Percentiles rank a stretch among this genome's conserved stretches.
These are phyloP conservation scores for Limonius californicus DNA, from an alignment of 1,140 invertebrate species.

Conservation along the genomic window DNA sequence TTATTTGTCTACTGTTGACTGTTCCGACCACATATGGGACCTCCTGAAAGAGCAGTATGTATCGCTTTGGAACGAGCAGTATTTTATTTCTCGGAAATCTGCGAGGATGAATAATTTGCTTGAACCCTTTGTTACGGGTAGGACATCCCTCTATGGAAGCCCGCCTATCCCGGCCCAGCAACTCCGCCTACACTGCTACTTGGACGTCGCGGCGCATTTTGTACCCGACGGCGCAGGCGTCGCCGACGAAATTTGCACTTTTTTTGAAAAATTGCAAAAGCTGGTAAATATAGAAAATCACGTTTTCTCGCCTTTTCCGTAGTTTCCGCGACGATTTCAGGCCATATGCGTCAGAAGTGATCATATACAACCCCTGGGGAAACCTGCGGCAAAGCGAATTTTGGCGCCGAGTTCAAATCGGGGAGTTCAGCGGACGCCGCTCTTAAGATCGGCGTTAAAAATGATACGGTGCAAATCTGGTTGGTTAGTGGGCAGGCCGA, in stretches of 20 bases:
- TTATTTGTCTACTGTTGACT: background rate
- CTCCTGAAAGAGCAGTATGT: conserved; percentile 10
- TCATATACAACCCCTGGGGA: too few species aligned
- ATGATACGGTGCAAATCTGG: conserved; percentile 36
- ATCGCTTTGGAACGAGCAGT: background rate
- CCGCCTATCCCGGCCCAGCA: conserved; percentile 37
- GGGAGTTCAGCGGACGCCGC: background rate
- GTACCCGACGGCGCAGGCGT: conserved; percentile 34
- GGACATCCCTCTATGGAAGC: conserved; percentile 39
- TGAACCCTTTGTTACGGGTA: conserved; percentile 43
- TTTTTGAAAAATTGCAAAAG: background rate
- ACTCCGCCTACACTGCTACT: conserved; percentile 43
- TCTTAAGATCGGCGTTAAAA: background rate
- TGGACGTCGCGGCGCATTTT: conserved; percentile 39
- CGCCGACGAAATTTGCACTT: background rate
- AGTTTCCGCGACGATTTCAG: too few species aligned
- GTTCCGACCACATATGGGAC: conserved; percentile 30
- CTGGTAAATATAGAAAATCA: too few species aligned
- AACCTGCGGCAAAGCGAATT: too few species aligned
- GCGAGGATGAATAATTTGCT: conserved; percentile 45
- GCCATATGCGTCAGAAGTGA: too few species aligned
- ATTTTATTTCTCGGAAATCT: conserved; percentile 15
- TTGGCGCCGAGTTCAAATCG: too few species aligned
- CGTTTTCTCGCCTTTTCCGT: too few species aligned
- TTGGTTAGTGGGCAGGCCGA: conserved; percentile 41